Base-by-base conservation (phyloP, 2,888 invertebrate species). In the Lochmaea crataegi region DNA sequence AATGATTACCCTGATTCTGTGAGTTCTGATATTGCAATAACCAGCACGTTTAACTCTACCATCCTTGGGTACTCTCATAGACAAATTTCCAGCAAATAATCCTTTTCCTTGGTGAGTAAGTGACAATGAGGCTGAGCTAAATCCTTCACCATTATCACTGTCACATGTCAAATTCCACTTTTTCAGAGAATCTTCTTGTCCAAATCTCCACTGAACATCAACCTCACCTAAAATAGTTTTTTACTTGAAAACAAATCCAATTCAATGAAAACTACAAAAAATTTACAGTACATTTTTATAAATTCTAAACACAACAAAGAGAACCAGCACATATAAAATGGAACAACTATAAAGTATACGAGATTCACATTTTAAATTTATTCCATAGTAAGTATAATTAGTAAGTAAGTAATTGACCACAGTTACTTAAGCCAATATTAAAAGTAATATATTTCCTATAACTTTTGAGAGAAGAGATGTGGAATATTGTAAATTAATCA, bases 131-230 rank as follows among this genome's bases (percentile, higher is more conserved):
- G 93, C 93, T 45, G 81, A 86, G 84, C 96, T 96, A 82, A 88
- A 91, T 0, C 97, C 97, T 84, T 95, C 92, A 72, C 91, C 90
- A 82, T 95, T 93, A 86, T 97, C 96, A 74, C 90, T 92, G 84
- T 98, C 98, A 68, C 90, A 87, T 0, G 94, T 93, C 0, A 92
- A 90, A 16, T 92, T 86, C 91, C 95, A 96, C 57, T 92, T 87
- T 1, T 94, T 89, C 4, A 96, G 81, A 1, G 90, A 89, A 26
- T 90, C 86, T 0, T 89, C 88, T 53, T 90, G 87, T 73, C 88
- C 84, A 85, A 97, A 96, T 81, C 90, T 90, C 91, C 94, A 96
- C 1, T 91, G 82, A 45, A 94, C 86, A 81, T 95, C 94, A 6
- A 91, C 91, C 87, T 95, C 94, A 88, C 89, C 61, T 63, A 63